These are phyloP conservation scores for Agrochola lota DNA, from an alignment of 2,888 invertebrate genomes.

Conservation along the genomic window DNA sequence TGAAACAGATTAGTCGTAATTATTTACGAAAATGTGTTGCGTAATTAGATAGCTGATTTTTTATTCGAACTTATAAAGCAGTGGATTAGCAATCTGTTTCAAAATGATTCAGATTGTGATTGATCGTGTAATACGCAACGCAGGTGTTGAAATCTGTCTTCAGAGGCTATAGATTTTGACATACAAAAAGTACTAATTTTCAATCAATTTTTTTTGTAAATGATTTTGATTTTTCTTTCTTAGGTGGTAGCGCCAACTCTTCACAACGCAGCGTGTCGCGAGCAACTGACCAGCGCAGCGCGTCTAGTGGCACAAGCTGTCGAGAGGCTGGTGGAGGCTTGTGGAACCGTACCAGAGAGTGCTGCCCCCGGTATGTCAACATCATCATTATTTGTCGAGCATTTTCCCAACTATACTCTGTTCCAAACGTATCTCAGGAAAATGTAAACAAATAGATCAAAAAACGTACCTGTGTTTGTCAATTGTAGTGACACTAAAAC, in stretches of 20 bases:
- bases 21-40: no score
- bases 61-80: no score
- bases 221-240: accelerated
- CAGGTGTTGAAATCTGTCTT: no score
- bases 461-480: not conserved
- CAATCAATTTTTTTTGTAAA: no score
- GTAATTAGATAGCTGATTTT: no score
- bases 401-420: not conserved
- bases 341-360: conserved; percentile 83
- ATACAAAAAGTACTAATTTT: no score
- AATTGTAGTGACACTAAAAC: not conserved
- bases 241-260: conserved; percentile 96
- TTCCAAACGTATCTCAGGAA: not conserved
- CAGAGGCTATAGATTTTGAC: no score
- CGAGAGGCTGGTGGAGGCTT: conserved; percentile 95
- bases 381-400: not conserved
- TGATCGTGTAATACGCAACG: no score
- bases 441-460: not conserved
- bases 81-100: no score
- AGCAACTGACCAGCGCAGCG: conserved; percentile 97
- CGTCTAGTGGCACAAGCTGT: conserved; percentile 98
- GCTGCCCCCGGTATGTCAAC: conserved; percentile 2
- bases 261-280: conserved; percentile 95
- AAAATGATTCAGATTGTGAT: no score
- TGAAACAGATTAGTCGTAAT: no score